These are phyloP conservation scores for Pammene aurita DNA, from an alignment of 2,888 invertebrate genomes.

Conservation along the genomic window DNA sequence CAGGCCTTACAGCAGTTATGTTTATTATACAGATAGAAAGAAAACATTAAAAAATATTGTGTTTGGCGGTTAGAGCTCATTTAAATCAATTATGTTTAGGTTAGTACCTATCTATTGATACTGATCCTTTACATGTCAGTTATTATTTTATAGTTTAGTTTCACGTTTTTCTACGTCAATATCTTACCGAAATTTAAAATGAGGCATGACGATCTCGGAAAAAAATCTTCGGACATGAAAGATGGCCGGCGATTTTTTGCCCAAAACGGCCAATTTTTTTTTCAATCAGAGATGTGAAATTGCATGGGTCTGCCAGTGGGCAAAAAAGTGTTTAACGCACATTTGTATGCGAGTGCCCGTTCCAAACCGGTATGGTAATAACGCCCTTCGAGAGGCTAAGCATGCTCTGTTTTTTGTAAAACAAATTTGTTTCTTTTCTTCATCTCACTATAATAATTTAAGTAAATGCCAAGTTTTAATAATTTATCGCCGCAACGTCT, in stretches of 20 bases:
- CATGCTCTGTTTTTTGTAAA: slow-evolving; percentile 11
- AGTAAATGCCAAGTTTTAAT: neutral
- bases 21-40: too few species aligned
- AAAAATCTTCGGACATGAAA: slow-evolving; percentile 6
- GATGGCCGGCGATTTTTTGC: slow-evolving; percentile 8
- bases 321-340: slow-evolving; percentile 32
- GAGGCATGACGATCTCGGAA: neutral
- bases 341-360: slow-evolving; percentile 43
- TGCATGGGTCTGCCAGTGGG: slow-evolving; percentile 9
- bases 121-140: too few species aligned
- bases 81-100: too few species aligned
- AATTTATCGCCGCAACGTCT: too few species aligned
- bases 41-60: too few species aligned
- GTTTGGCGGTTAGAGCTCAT: too few species aligned
- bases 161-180: neutral
- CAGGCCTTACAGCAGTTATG: too few species aligned
- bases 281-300: slow-evolving; percentile 22
- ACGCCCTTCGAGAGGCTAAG: slow-evolving; percentile 39
- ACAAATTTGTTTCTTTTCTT: neutral
- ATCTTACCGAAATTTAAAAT: neutral
- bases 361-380: slow-evolving; percentile 48
- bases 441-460: neutral
- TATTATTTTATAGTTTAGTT: neutral
- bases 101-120: too few species aligned
- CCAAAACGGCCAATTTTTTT: slow-evolving; percentile 5